phyloP scores from a whole-genome alignment of 2,888 invertebrate genomes.

The Pediacus dermestoides region DNA sequence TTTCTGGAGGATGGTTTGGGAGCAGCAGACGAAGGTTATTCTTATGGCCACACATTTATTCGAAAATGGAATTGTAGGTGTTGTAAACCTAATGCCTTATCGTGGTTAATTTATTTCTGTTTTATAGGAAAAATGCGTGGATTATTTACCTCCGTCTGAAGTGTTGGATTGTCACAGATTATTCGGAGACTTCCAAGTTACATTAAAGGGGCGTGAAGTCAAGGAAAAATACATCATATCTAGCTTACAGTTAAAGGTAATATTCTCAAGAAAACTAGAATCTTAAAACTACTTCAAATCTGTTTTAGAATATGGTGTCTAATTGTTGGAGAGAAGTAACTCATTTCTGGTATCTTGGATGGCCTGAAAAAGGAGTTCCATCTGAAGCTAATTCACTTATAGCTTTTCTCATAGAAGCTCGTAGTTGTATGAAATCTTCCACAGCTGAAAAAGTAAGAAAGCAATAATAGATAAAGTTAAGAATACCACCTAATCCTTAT shows the following conservation, averaged over 20 bases:
- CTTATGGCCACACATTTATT: conserved; percentile 88
- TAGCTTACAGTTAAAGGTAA: conserved; percentile 72
- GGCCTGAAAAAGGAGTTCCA: conserved; percentile 88
- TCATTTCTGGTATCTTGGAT: conserved; percentile 88
- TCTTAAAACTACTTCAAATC: background rate
- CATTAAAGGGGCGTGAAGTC: conserved; percentile 83
- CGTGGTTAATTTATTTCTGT: too few species aligned
- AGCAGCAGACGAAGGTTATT: conserved; percentile 83
- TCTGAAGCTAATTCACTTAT: conserved; percentile 79
- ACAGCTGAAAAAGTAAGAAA: conserved; percentile 39
- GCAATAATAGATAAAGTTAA: background rate
- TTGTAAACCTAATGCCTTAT: too few species aligned
- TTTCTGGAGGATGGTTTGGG: conserved; percentile 97
- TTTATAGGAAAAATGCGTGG: conserved; percentile 79
- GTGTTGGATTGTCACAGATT: conserved; percentile 83
- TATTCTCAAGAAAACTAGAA: background rate
- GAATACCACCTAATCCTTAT: background rate
- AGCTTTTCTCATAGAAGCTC: conserved; percentile 82
- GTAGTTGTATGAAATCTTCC: conserved; percentile 53
- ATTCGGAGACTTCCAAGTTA: conserved; percentile 85
- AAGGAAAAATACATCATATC: conserved; percentile 89
- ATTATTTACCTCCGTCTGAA: conserved; percentile 88
- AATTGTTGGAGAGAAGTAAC: conserved; percentile 84
- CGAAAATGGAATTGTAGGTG: conserved; percentile 84
- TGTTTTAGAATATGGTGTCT: conserved; percentile 65